Base-by-base conservation (phyloP, 2,113 vertebrate species). In the Crotalus tigris region DNA sequence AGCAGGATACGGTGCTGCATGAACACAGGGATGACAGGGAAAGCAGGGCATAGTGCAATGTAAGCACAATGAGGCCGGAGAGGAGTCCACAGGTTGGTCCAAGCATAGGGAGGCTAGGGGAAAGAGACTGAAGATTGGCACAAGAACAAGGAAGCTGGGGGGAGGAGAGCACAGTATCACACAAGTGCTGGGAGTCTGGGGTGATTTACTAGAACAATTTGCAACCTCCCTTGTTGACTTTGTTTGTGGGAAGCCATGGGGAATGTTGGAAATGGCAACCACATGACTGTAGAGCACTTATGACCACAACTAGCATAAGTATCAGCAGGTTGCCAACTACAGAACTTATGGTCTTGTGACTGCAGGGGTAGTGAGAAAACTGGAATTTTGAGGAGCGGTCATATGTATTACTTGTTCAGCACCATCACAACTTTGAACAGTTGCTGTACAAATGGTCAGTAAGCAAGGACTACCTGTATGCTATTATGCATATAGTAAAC, bases 361-460 rank as follows among this genome's bases (percentile, higher is more conserved):
- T 39, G n/a, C 15, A 81, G 17, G 33, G 33, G 33, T 81, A 44
- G 33, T 81, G 33, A 19, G 17, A 81, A 21, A 21, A 21, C 39
- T 44, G 33, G 75, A 44, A 81, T 44, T 81, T 23, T 21, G 75
- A 44, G 75, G 33, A 44, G 33, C 33, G 9, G 69, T 39, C 2
- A 21, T 39, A 81, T 8, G 17, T 81, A 39, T 19, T 1, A 81
- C 33, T 81, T 44, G 75, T 81, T 81, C 19, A 44, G 17, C 33
- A 21, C 17, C 75, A 19, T 81, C 92, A 33, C 81, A 97, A 96
- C 58, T 95, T 96, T 94, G 94, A 96, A 90, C 94, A 91, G 91
- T 93, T 21, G 17, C 75, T 44, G n/a, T 44, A 21, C 75, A 44
- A 81, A 44, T 81, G 75, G 33, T 81, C 33, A 21, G 75, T 81